Conservation (phyloP, 2,888 invertebrate genomes). For the Pyrrhosoma nymphula region DNA sequence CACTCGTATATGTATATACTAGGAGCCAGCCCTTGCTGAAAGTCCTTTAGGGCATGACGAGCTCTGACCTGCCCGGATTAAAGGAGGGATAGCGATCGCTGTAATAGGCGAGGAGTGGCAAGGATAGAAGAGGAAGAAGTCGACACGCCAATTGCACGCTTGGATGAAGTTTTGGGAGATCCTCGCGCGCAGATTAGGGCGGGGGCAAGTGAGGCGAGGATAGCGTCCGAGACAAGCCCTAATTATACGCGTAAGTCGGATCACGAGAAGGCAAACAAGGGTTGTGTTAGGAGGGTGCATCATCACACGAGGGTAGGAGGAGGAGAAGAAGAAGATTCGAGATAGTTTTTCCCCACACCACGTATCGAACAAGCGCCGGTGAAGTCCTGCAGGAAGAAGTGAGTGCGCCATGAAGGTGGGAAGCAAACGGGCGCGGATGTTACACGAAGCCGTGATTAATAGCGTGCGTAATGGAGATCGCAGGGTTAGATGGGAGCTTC, state of each 20-base stretch:
- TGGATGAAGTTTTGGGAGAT: slow-evolving; percentile 11
- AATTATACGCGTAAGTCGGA: not conserved
- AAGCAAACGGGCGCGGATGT: not conserved
- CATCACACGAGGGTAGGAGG: not conserved
- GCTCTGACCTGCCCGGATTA: not conserved
- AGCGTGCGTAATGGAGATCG: not conserved
- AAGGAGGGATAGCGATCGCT: not conserved
- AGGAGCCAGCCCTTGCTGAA: too few species aligned
- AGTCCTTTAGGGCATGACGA: not conserved
- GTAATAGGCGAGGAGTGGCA: too few species aligned
- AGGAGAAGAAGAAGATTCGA: not conserved
- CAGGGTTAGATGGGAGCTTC: not conserved
- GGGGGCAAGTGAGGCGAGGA: not conserved
- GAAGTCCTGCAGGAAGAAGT: not conserved
- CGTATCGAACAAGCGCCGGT: not conserved
- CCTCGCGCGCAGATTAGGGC: not conserved
- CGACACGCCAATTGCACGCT: not conserved
- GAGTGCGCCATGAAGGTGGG: too few species aligned
- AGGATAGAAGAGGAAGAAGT: not conserved
- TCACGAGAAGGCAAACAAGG: slow-evolving; percentile 8
- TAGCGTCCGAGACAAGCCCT: not conserved
- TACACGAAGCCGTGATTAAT: not conserved
- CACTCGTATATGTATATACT: too few species aligned
- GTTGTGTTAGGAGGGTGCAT: not conserved
- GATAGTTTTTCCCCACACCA: not conserved